These are phyloP conservation scores for Ascaphus truei DNA, from an alignment of 2,113 vertebrate species.

Conservation along the genomic window DNA sequence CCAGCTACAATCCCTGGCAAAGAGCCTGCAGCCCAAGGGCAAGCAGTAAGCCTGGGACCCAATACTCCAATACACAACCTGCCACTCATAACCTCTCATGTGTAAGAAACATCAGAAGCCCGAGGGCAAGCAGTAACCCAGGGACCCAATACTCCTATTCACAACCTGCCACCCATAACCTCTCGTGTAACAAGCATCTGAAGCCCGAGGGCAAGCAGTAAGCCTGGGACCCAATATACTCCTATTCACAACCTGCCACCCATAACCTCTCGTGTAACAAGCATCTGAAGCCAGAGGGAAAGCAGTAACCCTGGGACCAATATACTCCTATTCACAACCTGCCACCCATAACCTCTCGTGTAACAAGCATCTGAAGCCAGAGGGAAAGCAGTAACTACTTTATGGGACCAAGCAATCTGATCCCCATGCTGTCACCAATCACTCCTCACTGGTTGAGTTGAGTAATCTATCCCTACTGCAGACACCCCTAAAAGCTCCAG, in stretches of 20 bases:
- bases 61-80: background rate
- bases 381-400: background rate
- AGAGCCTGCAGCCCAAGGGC: constrained; percentile 58
- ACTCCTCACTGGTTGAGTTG: too few relatives aligned
- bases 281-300: background rate
- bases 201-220: background rate
- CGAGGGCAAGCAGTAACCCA: background rate
- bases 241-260: background rate
- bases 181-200: background rate
- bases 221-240: background rate
- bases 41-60: background rate
- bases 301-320: background rate
- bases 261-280: background rate
- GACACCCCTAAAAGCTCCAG: too few relatives aligned
- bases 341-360: background rate
- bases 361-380: background rate
- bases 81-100: background rate
- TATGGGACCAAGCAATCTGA: background rate
- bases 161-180: background rate
- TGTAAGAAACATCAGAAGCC: background rate
- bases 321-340: background rate
- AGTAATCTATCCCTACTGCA: too few relatives aligned
- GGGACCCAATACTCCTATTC: background rate
- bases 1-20: constrained; percentile 54
- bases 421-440: too few relatives aligned